Percentiles rank a stretch among this genome's conserved stretches.
These are phyloP conservation scores for Bombus difficillimus DNA, from an alignment of 1,140 invertebrate species.

Conservation along the genomic window DNA sequence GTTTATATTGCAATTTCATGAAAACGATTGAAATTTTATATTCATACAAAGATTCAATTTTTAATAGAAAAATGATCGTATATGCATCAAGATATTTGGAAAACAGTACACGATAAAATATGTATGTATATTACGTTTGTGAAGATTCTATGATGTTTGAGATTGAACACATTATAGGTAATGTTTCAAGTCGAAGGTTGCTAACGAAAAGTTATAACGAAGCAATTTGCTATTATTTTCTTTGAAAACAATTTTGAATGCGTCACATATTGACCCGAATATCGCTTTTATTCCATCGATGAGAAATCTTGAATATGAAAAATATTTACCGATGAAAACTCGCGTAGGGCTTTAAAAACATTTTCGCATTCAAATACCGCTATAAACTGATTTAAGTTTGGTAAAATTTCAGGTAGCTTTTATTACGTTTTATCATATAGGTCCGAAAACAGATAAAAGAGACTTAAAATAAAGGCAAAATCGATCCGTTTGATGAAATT, in stretches of 20 bases:
- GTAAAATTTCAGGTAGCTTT: background rate
- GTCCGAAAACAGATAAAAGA: background rate
- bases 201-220: too few relatives aligned
- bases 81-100: background rate
- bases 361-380: background rate
- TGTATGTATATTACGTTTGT: too few relatives aligned
- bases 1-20: too few relatives aligned
- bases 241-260: background rate
- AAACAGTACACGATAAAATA: too few relatives aligned
- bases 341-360: background rate
- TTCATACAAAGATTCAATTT: background rate
- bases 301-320: background rate
- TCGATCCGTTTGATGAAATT: background rate
- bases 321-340: background rate
- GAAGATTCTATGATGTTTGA: too few relatives aligned
- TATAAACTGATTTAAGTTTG: background rate
- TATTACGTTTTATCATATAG: background rate
- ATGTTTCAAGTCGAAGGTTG: too few relatives aligned
- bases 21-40: background rate
- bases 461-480: background rate
- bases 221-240: background rate
- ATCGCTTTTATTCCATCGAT: background rate
- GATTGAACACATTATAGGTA: too few relatives aligned
- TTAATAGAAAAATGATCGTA: background rate
- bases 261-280: too few relatives aligned